Evolutionary conservation across 2,113 vertebrate species (phyloP), one percentile per base, ranked within the genome.

Genomic region (Tamias sibiricus): DNA sequence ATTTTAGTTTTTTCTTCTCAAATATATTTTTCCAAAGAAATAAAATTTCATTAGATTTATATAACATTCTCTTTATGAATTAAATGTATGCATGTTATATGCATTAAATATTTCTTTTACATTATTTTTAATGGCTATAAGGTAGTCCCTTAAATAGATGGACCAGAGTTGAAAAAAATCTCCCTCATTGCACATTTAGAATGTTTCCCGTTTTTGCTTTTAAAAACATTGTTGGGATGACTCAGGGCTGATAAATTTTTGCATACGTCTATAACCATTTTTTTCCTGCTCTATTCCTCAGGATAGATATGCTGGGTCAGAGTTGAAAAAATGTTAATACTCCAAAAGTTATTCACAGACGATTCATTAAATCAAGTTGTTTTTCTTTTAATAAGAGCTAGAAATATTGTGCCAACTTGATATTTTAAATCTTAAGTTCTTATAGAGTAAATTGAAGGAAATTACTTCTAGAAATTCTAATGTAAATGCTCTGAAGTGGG

Each of bases 391-490:
- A 19, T 42, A 86, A 92, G 76, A 86, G 62, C 28, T 49, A 75
- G 62, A 96, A 94, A 91, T 68, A 6, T 87, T 93, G 71, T 81
- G 57, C 83, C 84, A 89, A 84, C 42, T 94, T 12, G 32, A 24
- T 74, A 92, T 79, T 89, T 57, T 0, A 49, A 93, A 82, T 88
- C 59, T 83, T 94, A 82, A 87, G 20, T 88, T 95, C 54, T 95
- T 92, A n/a, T 66, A 90, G 49, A 94, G n/a, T 88, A 93, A 96
- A 91, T 85, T 11, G 69, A 95, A 96, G 80, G 90, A 90, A 97
- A 90, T 92, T 79, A 77, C 84, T 95, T 81, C 37, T 92, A n/a
- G 49, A 49, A n/a, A 92, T 47, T 82, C 59, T 85, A 87, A 95
- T 74, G 82, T 91, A 87, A 90, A 84, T 74, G 66, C 62, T 57